Base-by-base conservation (phyloP, 2,888 invertebrate genomes). In the Tromatobia lineatoria region DNA sequence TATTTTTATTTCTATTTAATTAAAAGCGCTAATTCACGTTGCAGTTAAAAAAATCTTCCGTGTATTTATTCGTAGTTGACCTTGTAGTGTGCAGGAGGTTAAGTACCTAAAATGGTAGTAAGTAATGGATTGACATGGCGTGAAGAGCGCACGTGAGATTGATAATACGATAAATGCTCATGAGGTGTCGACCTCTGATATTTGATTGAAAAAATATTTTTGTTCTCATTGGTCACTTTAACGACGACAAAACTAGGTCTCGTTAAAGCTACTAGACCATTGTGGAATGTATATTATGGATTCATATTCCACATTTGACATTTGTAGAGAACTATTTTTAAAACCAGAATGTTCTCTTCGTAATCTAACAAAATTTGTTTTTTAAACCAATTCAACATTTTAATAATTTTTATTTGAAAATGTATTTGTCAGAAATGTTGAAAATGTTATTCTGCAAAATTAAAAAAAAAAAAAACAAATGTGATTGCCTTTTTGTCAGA, bases 91-190 rank as follows among this genome's bases (percentile, higher is more conserved):
- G 20, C 38, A 42, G 20, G 64, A 20, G 64, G 64, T 64, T 64
- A 64, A 64, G 64, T 64, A 64, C 64, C 42, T 64, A 20, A 38
- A 64, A 64, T 64, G 64, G 38, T 38, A 42, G 64, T 18, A 64
- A 64, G 64, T 38, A 38, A 64, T 42, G 64, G 20, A 64, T 38
- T 38, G 64, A 42, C 64, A 38, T 20, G 38, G 18, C 42, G 38
- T 34, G 20, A 38, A 42, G 64, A 64, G 18, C 34, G 64, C 64
- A 38, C 38, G 64, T 64, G 64, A 64, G 38, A 38, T 18, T 3
- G 18, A 3, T 18, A 38, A 64, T 18, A 38, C 64, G 64, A 64
- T 38, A 64, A 64, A 18, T 38, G 38, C 18, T 42, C 64, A 38
- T 18, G 64, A 64, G 18, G 64, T 64, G 64, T 64, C 64, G 64